Percentiles rank a stretch among this genome's conserved stretches.
phyloP scores from a whole-genome alignment of 92 coral and sea anemone species.

The Hydrozoanthus gracilis region DNA sequence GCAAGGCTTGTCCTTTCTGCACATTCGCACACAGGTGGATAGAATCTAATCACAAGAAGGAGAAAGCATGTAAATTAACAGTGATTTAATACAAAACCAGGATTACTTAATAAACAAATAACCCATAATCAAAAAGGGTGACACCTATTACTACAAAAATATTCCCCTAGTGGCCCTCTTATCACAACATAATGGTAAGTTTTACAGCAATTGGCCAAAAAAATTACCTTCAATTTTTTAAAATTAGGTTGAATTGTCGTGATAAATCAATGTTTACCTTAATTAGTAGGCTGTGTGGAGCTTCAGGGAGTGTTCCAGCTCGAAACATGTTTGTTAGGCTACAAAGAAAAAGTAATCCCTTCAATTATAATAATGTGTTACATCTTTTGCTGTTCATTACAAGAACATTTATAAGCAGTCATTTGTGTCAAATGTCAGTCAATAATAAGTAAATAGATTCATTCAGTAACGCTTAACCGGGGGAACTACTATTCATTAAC shows the following conservation, averaged over 20 bases:
- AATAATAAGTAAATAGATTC: too few relatives aligned
- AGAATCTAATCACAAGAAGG: slow-evolving; percentile 64
- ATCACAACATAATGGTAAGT: too few relatives aligned
- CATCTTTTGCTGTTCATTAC: too few relatives aligned
- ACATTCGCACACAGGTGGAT: slow-evolving; percentile 90
- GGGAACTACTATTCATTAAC: background rate
- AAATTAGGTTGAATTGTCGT: background rate
- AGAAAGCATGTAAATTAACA: background rate
- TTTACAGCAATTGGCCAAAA: too few relatives aligned
- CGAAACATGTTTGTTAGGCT: slow-evolving; percentile 96
- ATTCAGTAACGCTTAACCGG: too few relatives aligned
- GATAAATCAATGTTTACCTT: slow-evolving; percentile 62
- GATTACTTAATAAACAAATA: background rate
- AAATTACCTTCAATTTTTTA: too few relatives aligned
- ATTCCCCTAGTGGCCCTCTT: too few relatives aligned
- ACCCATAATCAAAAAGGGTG: background rate
- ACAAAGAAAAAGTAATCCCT: background rate
- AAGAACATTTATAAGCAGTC: too few relatives aligned
- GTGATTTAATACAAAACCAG: background rate
- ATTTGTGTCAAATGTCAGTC: too few relatives aligned
- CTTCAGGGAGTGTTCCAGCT: slow-evolving; percentile 80
- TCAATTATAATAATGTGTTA: too few relatives aligned
- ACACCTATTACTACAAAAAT: too few relatives aligned
- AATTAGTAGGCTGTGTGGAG: slow-evolving; percentile 78
- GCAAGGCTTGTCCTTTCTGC: slow-evolving; percentile 81